A percentile compares a stretch with the other conserved stretches of the same genome.
phyloP scores from a whole-genome alignment of 2,888 invertebrate species.

The Acrocyrtus sp. region DNA sequence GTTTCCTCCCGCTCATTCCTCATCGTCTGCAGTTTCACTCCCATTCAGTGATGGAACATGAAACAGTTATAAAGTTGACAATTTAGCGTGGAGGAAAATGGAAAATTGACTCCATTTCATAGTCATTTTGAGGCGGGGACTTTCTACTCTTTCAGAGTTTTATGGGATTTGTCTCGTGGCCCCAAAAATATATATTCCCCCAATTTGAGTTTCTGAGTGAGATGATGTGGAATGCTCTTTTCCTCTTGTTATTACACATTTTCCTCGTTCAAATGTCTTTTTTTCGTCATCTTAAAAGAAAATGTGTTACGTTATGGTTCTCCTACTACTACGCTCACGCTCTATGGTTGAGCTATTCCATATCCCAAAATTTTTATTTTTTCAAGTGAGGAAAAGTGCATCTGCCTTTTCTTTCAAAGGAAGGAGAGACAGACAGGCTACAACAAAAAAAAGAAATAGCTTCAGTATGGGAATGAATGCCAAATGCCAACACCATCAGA shows the following conservation, averaged over 20 bases:
- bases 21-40: too few species aligned
- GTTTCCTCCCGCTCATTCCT: too few species aligned
- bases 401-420: slow-evolving; percentile 23
- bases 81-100: slow-evolving; percentile 48
- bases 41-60: too few species aligned
- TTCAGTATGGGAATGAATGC: too few species aligned
- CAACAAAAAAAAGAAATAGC: slow-evolving; percentile 2
- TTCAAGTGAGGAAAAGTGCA: slow-evolving; percentile 9
- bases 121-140: slow-evolving; percentile 47
- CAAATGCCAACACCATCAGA: too few species aligned
- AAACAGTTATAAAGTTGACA: slow-evolving; percentile 50
- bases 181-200: too few species aligned
- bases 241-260: too few species aligned
- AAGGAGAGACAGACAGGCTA: background rate
- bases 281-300: slow-evolving; percentile 15
- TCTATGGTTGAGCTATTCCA: too few species aligned
- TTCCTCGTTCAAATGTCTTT: too few species aligned
- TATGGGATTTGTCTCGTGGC: slow-evolving; percentile 26
- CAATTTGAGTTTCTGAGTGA: too few species aligned
- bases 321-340: too few species aligned
- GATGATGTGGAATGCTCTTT: too few species aligned
- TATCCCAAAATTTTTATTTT: slow-evolving; percentile 9
- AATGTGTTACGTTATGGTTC: slow-evolving; percentile 29
- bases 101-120: slow-evolving; percentile 51
- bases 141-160: slow-evolving; percentile 8